Evolutionary conservation across 2,113 vertebrate genomes (phyloP).

Genomic region (Anoplopoma fimbria): DNA sequence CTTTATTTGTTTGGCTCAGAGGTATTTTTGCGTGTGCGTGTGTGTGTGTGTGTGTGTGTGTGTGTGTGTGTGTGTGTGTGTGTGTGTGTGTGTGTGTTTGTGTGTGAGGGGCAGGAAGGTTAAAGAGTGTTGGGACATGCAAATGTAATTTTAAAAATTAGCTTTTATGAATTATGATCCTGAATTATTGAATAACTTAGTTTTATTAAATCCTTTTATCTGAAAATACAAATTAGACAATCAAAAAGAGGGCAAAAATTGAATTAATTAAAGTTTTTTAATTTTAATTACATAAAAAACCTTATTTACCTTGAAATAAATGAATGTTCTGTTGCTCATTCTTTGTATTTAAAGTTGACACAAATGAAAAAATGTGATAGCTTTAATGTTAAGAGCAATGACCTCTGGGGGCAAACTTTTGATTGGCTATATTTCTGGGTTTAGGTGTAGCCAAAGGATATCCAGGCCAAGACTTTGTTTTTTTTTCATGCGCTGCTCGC

Average conservation of each 20-base stretch:
- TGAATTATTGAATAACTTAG: constrained; percentile 3
- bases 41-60: neutral
- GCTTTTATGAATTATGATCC: neutral
- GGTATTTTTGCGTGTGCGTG: neutral
- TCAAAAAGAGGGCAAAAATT: neutral
- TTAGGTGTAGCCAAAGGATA: too few species aligned
- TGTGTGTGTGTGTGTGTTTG: neutral
- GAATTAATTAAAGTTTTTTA: neutral
- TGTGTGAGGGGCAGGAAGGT: neutral
- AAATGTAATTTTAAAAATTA: neutral
- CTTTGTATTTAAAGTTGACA: neutral
- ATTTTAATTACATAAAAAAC: neutral
- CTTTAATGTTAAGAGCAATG: too few species aligned
- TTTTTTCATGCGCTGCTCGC: too few species aligned
- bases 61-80: neutral
- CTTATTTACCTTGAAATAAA: constrained; percentile 3
- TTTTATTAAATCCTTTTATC: neutral
- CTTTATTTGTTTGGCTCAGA: constrained; percentile 52
- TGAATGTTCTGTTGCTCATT: neutral
- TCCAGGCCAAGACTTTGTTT: too few species aligned
- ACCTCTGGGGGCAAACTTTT: too few species aligned
- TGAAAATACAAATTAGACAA: constrained; percentile 3
- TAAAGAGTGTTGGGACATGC: neutral
- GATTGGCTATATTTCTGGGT: too few species aligned
- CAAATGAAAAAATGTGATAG: neutral